A percentile compares a stretch with the other conserved stretches of the same genome.
Evolutionary conservation across 2,113 vertebrate species (phyloP).

Genomic region (Eurystomus gularis): DNA sequence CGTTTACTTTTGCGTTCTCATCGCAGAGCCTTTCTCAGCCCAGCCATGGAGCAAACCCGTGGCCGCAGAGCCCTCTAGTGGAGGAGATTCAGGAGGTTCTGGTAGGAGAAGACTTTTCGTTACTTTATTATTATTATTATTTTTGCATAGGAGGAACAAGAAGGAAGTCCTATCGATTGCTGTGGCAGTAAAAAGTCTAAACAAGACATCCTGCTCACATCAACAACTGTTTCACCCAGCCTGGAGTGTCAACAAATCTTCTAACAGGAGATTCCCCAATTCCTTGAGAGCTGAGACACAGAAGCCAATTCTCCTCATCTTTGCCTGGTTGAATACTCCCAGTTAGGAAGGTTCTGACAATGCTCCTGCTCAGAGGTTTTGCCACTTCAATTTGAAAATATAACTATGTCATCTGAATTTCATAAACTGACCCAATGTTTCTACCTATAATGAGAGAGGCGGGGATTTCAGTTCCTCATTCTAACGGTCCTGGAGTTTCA

Average conservation of each 20-base stretch:
- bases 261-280: background rate
- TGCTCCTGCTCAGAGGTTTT: background rate
- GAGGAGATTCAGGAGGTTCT: background rate
- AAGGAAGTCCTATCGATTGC: background rate
- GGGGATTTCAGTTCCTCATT: background rate
- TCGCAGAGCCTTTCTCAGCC: background rate
- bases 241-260: background rate
- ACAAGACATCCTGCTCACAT: background rate
- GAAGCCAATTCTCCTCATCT: background rate
- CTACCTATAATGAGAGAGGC: background rate
- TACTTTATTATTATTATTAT: too few species aligned
- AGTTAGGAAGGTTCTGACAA: background rate
- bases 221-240: background rate
- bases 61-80: slow-evolving; percentile 9
- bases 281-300: background rate
- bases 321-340: background rate
- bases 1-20: accelerated
- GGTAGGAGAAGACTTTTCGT: background rate
- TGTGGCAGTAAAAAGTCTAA: background rate
- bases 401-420: background rate
- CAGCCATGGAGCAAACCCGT: accelerated
- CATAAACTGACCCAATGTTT: background rate
- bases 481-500: background rate
- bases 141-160: background rate
- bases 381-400: background rate